Evolutionary conservation across 2,797 vertebrate species (phyloP), one percentile per base, ranked within the genome.

Genomic region (Schizopygopsis pylzovi): DNA sequence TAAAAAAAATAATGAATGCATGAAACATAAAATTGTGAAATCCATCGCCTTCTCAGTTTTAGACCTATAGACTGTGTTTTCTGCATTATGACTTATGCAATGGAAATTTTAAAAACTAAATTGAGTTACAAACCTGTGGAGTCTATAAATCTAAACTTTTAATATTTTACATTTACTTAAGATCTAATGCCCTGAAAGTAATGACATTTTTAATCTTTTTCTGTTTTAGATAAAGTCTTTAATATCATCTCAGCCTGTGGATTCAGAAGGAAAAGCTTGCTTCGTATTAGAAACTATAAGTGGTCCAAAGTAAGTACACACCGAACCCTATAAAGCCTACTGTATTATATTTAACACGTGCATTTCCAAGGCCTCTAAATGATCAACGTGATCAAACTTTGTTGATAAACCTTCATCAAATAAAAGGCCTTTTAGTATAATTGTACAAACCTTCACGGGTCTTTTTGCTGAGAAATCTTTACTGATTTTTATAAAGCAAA

Each of bases 301-400:
- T 6, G 98, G 95, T 56, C 92, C 93, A 79, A 96, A 94, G 98
- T 98, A 94, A 96, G 97, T 95, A 71, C 33, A 63, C n/a, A 56
- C 5, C 33, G 11, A 28, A n/a, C 13, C 18, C 16, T 20, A 4
- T 47, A 37, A 39, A 41, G 28, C 41, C 8, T 33, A 52, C 45
- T 52, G 47, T 18, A 11, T 28, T 63, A 63, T 28, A 28, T 2
- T 63, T 63, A 12, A n/a, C 56, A 8, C 16, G n/a, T n/a, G 56
- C 3, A 52, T 75, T 52, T 52, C 72, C 47, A 28, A 45, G 4
- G 13, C 43, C 1, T 73, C n/a, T 49, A 18, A 75, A 10, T 37
- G 28, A 22, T 75, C 72, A 20, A 20, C 72, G 20, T 11, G 25
- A 63, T 63, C 12, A 28, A 13, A 15, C 61, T 63, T 65, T 65